These are phyloP conservation scores for Pelodiscus sinensis DNA, from an alignment of 2,113 vertebrate genomes.

Conservation along the genomic window DNA sequence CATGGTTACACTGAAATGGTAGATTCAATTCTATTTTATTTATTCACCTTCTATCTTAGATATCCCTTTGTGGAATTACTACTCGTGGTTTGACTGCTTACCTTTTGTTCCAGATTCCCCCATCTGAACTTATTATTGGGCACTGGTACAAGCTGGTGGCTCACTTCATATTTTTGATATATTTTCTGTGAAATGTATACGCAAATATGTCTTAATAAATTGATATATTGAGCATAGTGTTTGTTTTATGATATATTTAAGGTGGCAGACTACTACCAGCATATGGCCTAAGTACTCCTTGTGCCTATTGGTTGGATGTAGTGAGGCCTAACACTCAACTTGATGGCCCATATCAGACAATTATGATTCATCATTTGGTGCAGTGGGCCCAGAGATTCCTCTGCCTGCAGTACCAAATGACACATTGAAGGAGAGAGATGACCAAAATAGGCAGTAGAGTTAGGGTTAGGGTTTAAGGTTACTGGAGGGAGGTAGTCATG, in stretches of 20 bases:
- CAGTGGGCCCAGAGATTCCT: no score
- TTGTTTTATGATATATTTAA: slow-evolving; percentile 37
- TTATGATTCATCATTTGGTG: no score
- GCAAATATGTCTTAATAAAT: neutral
- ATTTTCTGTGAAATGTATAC: neutral
- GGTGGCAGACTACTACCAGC: neutral
- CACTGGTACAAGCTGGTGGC: neutral
- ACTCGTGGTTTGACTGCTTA: neutral
- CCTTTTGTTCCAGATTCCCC: neutral
- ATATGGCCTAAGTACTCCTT: neutral
- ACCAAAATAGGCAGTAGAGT: no score
- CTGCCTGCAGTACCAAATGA: no score
- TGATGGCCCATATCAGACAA: neutral
- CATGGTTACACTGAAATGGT: neutral
- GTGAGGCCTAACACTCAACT: neutral
- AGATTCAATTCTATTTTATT: neutral
- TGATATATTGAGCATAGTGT: neutral
- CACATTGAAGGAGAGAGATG: no score
- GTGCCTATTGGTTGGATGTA: neutral
- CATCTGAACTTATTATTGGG: neutral
- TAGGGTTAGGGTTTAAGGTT: no score
- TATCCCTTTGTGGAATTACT: neutral
- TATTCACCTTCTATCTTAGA: neutral
- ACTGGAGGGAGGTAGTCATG: no score
- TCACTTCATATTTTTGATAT: neutral